Evolutionary conservation across 2,113 vertebrate genomes (phyloP), one percentile per base, ranked within the genome.

Genomic region (Prietella phreatophila): DNA sequence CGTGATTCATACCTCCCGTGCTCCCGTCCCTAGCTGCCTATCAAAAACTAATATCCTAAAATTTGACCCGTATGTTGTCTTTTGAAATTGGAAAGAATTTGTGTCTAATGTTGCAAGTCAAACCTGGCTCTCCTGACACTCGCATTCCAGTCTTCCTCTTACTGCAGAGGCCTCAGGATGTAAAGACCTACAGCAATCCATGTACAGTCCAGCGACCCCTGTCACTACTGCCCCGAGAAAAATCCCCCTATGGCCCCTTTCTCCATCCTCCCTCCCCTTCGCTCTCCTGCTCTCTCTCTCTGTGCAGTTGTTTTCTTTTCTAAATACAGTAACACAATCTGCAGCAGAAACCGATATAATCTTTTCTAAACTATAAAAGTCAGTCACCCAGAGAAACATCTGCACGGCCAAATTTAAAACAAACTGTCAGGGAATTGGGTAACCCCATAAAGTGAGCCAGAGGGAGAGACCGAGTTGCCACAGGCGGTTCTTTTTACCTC

Each of bases 281-380:
- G 11, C 39, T 55, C 80, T 69, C 84, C 30, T 69, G 73, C 82
- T 14, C 84, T 80, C 82, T 17, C 79, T 91, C 87, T 69, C 85
- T 58, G 87, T 87, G 71, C 89, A 92, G 93, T 92, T 91, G 84
- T 94, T 83, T 47, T 86, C 83, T 88, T 89, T 93, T 95, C 94
- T 93, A 95, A 96, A 96, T 96, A 96, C 94, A 96, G 96, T 96
- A 96, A 96, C 94, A 95, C 94, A 95, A 96, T 96, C 95, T 96
- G 89, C 90, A 90, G 93, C 42, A 93, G 95, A 95, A 96, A 95
- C 94, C 94, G 95, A 96, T 96, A 95, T 95, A 95, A 96, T 96
- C 96, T 96, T 96, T 94, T 95, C 96, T 93, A 95, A 96, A 96
- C 96, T 94, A 96, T 96, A 96, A 96, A 96, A 96, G 95, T 96